phyloP scores from a whole-genome alignment of 2,113 vertebrate species.

The Spea multiplicata region DNA sequence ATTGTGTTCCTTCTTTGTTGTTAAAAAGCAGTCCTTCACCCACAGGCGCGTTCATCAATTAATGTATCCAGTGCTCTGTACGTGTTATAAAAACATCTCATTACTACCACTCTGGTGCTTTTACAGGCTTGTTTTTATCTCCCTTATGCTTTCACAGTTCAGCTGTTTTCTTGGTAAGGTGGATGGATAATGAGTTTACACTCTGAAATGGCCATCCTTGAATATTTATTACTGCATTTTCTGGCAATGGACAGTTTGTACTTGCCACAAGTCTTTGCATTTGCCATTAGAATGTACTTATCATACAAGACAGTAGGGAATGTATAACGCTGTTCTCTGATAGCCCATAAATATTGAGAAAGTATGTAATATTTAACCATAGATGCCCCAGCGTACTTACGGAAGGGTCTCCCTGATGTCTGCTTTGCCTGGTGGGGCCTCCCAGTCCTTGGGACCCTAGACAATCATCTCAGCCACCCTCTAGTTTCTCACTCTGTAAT shows the following conservation, averaged over 20 bases:
- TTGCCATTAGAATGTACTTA: too few relatives aligned
- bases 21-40: slow-evolving; percentile 23
- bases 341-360: too few relatives aligned
- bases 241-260: not conserved
- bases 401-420: too few relatives aligned
- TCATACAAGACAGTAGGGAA: too few relatives aligned
- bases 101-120: slow-evolving; percentile 30
- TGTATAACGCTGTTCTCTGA: too few relatives aligned
- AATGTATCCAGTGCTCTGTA: slow-evolving; percentile 18
- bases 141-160: slow-evolving; percentile 30
- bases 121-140: slow-evolving; percentile 35
- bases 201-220: slow-evolving; percentile 15
- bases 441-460: too few relatives aligned
- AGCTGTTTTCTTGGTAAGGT: slow-evolving; percentile 36
- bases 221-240: slow-evolving; percentile 31
- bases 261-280: too few relatives aligned
- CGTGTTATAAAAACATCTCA: slow-evolving; percentile 38
- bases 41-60: slow-evolving; percentile 13
- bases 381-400: too few relatives aligned
- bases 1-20: slow-evolving; percentile 12
- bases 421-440: too few relatives aligned
- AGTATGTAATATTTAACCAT: too few relatives aligned
- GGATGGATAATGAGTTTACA: slow-evolving; percentile 30
- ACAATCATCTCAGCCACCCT: too few relatives aligned
- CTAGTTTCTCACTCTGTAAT: too few relatives aligned